Base-by-base conservation (phyloP, 2,888 invertebrate genomes). In the Apodemia mormo region DNA sequence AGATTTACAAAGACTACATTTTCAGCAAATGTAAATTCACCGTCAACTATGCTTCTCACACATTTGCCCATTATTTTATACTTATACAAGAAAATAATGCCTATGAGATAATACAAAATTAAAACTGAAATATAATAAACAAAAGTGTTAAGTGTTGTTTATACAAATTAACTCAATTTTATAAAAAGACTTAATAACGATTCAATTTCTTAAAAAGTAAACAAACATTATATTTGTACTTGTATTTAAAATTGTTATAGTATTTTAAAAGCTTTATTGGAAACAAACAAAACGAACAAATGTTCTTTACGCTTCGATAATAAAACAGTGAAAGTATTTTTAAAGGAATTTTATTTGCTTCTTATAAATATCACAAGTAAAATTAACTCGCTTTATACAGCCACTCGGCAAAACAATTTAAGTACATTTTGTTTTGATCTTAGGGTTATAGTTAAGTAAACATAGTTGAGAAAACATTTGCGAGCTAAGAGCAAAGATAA, bases 311-410 rank as follows among this genome's bases (percentile, higher is more conserved):
- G 54, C 54, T 58, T 30, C 56, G 29, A 56, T 56, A 58, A 58
- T 58, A 58, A 29, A 58, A 58, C 29, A 58, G 22, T 30, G 29
- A 58, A 58, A 58, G 58, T 58, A 58, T 58, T 58, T 58, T 45
- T 58, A 58, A 58, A 58, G n/a, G 58, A 29, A 58, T 58, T 45
- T 45, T 45, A 45, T 45, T 45, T 45, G 10, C 10, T 43, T 29
- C 29, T 56, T 29, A 56, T 54, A 54, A 54, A 54, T 56, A 58
- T 58, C 29, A 30, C 29, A 58, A 22, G 22, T 29, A 58, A 58
- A 58, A 58, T 58, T 58, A 58, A 58, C 58, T 58, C 58, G 45
- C 45, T 45, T 45, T 54, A 64, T 65, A 65, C 65, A 65, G 29
- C 65, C 4, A 65, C 65, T 65, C 14, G 37, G 37, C 40, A 7